Conservation (phyloP, 2,888 invertebrate genomes). For the Andrena trimmerana region DNA sequence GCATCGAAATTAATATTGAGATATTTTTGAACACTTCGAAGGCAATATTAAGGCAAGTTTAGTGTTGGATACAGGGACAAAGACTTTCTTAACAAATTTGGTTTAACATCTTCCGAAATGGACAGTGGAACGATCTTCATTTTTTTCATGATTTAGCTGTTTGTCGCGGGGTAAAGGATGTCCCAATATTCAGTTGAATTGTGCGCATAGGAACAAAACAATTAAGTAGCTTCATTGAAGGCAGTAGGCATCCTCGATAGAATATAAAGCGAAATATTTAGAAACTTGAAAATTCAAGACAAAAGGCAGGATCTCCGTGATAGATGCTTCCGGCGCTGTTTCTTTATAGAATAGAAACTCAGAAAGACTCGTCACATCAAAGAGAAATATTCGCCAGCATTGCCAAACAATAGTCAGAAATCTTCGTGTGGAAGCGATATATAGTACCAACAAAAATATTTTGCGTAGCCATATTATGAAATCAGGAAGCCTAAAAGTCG, state of each 20-base stretch:
- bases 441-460: slow-evolving; percentile 49
- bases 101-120: not conserved
- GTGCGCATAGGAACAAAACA: slow-evolving; percentile 25
- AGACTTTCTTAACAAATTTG: not conserved
- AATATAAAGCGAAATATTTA: slow-evolving; percentile 36
- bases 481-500: slow-evolving; percentile 81
- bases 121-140: slow-evolving; percentile 12
- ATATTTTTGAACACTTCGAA: slow-evolving; percentile 7
- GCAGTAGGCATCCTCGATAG: slow-evolving; percentile 37
- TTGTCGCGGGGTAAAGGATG: slow-evolving; percentile 7
- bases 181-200: slow-evolving; percentile 34
- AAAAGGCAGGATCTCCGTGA: not conserved
- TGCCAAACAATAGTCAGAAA: slow-evolving; percentile 58
- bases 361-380: slow-evolving; percentile 27
- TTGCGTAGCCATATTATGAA: slow-evolving; percentile 68
- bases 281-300: not conserved
- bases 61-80: not conserved
- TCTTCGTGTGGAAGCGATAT: slow-evolving; percentile 60
- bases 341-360: slow-evolving; percentile 2
- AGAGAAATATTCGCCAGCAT: slow-evolving; percentile 52
- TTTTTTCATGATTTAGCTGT: slow-evolving; percentile 42
- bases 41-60: slow-evolving; percentile 39
- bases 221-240: slow-evolving; percentile 45
- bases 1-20: slow-evolving; percentile 42
- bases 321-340: slow-evolving; percentile 12